Evolutionary conservation across 92 coral and sea anemone genomes (phyloP), one percentile per base, ranked within the genome.

Genomic region (Porites divaricata): DNA sequence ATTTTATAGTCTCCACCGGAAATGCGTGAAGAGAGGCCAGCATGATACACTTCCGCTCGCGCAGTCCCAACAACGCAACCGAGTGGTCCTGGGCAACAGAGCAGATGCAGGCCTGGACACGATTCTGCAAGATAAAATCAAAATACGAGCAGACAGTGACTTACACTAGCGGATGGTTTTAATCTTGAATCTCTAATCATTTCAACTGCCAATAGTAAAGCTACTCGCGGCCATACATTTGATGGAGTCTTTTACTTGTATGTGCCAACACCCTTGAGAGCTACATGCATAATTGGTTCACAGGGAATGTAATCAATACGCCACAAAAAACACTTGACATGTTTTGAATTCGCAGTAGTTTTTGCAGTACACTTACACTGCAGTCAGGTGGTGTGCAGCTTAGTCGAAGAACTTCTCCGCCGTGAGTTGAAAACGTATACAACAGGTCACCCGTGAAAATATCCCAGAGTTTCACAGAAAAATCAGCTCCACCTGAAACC

Each of bases 401-500:
- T 67, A 97, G 87, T 79, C 98, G 83, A 65, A 89, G 78, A 19
- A 97, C 79, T 86, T 97, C 99, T 56, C 99, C 99, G 4, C 93
- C 98, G 77, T 97, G 98, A 13, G 92, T 93, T 24, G 94, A 92
- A 75, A 92, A 97, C 15, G 99, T 95, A 82, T 91, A 87, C 69
- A 97, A 89, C 41, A 97, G 65, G 35, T 92, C 98, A n/a, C 99
- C 99, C 10, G 97, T 79, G 79, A 81, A 90, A 49, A 95, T 88
- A 81, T 95, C 95, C 99, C 99, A 97, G 72, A 97, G 83, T 89
- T 95, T 95, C 76, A 97, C 99, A 1, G 99, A 84, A 89, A 97
- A 97, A 88, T 97, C 99, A 6, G 98, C 99, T 62, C 98, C 95
- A 48, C 99, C 99, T 16, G 99, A 97, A 20, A 97, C 99, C 45